Evolutionary conservation across 2,113 vertebrate species (phyloP).

Genomic region (Neotoma lepida): DNA sequence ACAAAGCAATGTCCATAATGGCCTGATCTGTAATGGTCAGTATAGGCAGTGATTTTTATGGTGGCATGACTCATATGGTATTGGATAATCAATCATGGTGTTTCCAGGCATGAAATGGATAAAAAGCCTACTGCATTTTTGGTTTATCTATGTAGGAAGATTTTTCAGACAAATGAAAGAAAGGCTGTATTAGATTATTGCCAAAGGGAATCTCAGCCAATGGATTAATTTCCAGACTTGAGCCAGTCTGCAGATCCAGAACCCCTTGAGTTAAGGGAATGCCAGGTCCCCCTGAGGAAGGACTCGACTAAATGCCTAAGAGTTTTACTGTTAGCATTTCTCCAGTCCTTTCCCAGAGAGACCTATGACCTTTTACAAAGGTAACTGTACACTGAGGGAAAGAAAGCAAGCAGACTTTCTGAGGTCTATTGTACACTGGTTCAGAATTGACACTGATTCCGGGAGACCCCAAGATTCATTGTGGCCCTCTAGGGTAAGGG

Average conservation of each 20-base stretch:
- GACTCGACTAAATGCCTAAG: neutral
- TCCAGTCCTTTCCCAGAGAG: neutral
- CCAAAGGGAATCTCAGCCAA: neutral
- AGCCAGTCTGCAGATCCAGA: neutral
- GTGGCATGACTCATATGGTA: neutral
- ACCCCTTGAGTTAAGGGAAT: neutral
- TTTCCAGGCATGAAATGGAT: neutral
- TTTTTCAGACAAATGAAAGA: neutral
- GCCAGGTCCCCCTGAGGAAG: neutral
- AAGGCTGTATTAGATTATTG: neutral
- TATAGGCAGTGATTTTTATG: neutral
- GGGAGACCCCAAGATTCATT: neutral
- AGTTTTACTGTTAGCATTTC: neutral
- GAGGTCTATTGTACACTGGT: neutral
- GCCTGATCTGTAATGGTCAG: neutral
- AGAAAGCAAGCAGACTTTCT: neutral
- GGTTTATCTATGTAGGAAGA: neutral
- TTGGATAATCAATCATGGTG: neutral
- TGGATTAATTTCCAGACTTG: neutral
- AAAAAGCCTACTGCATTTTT: neutral
- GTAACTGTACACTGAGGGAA: neutral
- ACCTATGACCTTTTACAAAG: neutral
- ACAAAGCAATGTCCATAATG: neutral
- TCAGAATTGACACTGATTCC: neutral
- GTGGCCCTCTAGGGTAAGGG: neutral